phyloP scores from a whole-genome alignment of 2,113 vertebrate genomes.

The Python bivittatus region DNA sequence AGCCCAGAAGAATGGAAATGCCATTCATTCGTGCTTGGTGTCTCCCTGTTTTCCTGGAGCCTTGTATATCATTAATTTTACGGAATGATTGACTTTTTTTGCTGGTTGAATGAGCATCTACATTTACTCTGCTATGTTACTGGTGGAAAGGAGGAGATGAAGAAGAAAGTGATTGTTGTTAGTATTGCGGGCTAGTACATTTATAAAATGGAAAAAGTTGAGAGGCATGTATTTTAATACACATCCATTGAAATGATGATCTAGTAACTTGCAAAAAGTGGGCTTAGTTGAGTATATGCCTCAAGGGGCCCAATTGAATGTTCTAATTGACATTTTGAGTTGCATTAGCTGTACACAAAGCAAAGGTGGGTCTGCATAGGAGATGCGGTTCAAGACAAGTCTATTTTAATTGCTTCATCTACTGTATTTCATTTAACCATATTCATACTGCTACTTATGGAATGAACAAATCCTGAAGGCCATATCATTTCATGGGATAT shows the following conservation, averaged over 20 bases:
- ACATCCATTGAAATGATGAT: neutral
- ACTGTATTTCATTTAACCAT: neutral
- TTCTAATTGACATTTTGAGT: neutral
- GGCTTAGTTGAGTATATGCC: neutral
- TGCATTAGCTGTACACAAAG: neutral
- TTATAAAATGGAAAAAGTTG: neutral
- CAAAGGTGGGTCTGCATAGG: neutral
- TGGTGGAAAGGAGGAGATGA: constrained; percentile 2
- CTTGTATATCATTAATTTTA: neutral
- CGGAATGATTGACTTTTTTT: neutral
- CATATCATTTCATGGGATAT: neutral
- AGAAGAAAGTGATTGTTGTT: neutral
- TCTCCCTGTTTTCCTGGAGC: neutral
- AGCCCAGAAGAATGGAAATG: neutral
- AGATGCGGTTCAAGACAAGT: neutral
- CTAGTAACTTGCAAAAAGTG: neutral
- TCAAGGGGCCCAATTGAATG: neutral
- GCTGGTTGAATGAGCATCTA: neutral
- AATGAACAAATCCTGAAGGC: constrained; percentile 23
- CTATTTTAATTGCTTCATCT: constrained; percentile 20
- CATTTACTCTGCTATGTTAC: neutral
- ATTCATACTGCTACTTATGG: constrained; percentile 32
- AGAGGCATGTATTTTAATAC: neutral
- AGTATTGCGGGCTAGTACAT: neutral
- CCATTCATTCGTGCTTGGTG: neutral